Evolutionary conservation across 2,797 vertebrate genomes (phyloP), one percentile per base, ranked within the genome.

Genomic region (Rachycentron canadum): DNA sequence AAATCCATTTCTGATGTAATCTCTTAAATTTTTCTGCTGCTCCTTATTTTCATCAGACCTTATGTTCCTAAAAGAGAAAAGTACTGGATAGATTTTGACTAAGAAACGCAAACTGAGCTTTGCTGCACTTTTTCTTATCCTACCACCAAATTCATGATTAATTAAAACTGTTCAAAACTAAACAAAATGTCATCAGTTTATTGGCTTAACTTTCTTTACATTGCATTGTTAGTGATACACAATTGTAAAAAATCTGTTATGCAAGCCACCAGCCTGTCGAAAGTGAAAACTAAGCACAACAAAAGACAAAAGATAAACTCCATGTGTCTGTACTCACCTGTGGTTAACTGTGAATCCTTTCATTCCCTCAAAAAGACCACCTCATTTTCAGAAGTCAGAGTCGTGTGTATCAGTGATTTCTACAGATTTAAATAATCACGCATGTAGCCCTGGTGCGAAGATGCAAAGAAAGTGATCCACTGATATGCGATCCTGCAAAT

Each of bases 281-380:
- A 36, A 19, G 4, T 49, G 2, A 3, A 11, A 62, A 11, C 10
- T 34, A 30, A 34, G 16, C 8, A 25, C 17, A 5, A 17, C 25
- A 49, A 30, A 0, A 8, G 17, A 53, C 40, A 49, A 61, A n/a
- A 14, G 19, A n/a, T 43, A 4, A 21, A 62, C 3, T 32, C 32
- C 7, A 32, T 32, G 7, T 47, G 16, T 34, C 3, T 25, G 30
- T 21, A 78, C 76, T 80, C 57, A 87, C 82, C 67, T 17, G 34
- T 23, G 21, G 47, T 41, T 16, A 50, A 8, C 3, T 7, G 12
- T 21, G 5, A 25, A n/a, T 13, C 50, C n/a, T 23, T 25, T 23
- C 5, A 13, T 21, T 34, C n/a, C 14, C 23, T 58, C 16, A 50
- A 7, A 49, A 62, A 56, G 14, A 47, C 5, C 16, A 7, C n/a